Evolutionary conservation across 1,140 invertebrate species (phyloP), one percentile per base, ranked within the genome.

Genomic region (Sitodiplosis mosellana): DNA sequence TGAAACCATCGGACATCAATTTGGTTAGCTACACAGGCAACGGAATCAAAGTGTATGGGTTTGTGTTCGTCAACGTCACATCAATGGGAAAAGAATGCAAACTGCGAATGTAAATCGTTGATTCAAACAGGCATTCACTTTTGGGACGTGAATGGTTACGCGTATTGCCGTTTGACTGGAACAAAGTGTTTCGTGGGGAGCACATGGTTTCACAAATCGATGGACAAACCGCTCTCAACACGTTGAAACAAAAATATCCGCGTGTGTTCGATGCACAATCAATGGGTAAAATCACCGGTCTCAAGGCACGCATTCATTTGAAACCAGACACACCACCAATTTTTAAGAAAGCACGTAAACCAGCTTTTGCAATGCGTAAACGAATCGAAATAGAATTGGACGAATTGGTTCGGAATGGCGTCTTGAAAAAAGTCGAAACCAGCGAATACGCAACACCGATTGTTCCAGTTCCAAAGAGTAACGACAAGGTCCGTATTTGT

Each of bases 401-500:
- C 18, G 7, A 17, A n/a, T 41, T 41, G 18, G 11, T n/a, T 7
- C 7, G 17, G 7, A n/a, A n/a, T 11, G 38, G 38, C 15, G 37
- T 49, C 34, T 42, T 55, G 52, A 42, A 48, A 41, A 41, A 33
- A 41, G 45, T 56, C 7, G 38, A 49, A 19, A 46, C 48, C 42
- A 52, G 50, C 19, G 51, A 53, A 17, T 57, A 52, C 51, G 55
- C 50, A 1, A 56, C 55, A n/a, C 59, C 49, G 19, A 17, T 36
- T 36, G 68, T 71, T 1, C 54, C 66, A 0, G 61, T 73, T 8
- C 34, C 62, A 33, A 72, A 73, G 56, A 53, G 51, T 20, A 56
- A 63, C 51, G 63, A 61, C 12, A 53, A 48, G 2, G 51, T 61
- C 12, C 20, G 68, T 21, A 53, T 71, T 27, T 69, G 67, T 55